Evolutionary conservation across 1,140 invertebrate genomes (phyloP).

Genomic region (Cherax quadricarinatus): DNA sequence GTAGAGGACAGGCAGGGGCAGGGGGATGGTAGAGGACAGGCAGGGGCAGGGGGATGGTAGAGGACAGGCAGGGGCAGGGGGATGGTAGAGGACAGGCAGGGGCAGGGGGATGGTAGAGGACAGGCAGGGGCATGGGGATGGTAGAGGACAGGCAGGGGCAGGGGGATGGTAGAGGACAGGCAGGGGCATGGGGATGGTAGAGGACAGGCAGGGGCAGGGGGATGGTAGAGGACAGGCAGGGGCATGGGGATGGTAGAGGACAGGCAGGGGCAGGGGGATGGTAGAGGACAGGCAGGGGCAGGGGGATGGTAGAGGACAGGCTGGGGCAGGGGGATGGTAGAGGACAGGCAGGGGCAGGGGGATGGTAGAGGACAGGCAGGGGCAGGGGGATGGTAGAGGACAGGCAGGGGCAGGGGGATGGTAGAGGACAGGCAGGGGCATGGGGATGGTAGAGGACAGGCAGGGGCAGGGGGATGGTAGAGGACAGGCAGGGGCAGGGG

Average conservation of each 20-base stretch:
- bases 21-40: neutral
- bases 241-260: neutral
- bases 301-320: neutral
- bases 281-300: neutral
- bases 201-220: neutral
- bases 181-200: conserved; percentile 15
- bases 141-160: neutral
- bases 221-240: neutral
- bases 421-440: too few species aligned
- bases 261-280: neutral
- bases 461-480: neutral
- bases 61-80: neutral
- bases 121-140: neutral
- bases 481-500: neutral
- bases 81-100: neutral
- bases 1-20: neutral
- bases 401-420: neutral
- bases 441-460: too few species aligned
- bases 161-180: conserved; percentile 11
- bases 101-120: neutral
- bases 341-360: neutral
- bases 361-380: conserved; percentile 14
- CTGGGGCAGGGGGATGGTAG: neutral
- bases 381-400: neutral
- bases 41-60: neutral